Percentiles rank a stretch among this genome's conserved stretches.
Conservation (phyloP, 2,113 vertebrate species). For the Lophius piscatorius region DNA sequence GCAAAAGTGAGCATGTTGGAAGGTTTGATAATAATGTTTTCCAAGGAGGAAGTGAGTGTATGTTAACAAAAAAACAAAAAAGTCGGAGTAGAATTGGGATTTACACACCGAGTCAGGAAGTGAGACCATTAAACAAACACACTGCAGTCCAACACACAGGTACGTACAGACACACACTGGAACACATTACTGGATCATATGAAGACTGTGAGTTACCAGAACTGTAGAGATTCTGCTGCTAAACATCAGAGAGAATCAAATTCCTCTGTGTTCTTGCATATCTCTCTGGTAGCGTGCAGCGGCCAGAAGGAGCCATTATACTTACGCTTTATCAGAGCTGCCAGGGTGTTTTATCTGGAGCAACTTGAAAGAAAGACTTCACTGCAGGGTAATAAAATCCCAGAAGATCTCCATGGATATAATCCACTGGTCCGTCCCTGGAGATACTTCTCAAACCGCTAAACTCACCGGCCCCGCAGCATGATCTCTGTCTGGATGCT, state of each 20-base stretch:
- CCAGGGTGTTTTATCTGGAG: slow-evolving; percentile 53
- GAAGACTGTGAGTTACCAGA: slow-evolving; percentile 7
- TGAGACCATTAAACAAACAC: slow-evolving; percentile 11
- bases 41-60: not conserved
- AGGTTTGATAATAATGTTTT: not conserved
- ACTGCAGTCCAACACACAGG: not conserved
- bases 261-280: slow-evolving; percentile 32
- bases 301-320: slow-evolving; percentile 46
- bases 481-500: slow-evolving; percentile 49
- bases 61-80: not conserved
- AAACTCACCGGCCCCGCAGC: slow-evolving; percentile 18
- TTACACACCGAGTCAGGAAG: not conserved
- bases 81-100: no score
- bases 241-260: slow-evolving; percentile 39
- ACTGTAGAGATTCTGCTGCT: slow-evolving; percentile 22
- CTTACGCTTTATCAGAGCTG: slow-evolving; percentile 39
- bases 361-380: slow-evolving; percentile 46
- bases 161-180: slow-evolving; percentile 6
- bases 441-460: slow-evolving; percentile 45
- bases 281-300: slow-evolving; percentile 37
- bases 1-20: not conserved
- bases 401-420: slow-evolving; percentile 23
- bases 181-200: slow-evolving; percentile 4
- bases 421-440: slow-evolving; percentile 25
- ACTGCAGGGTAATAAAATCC: slow-evolving; percentile 51